Evolutionary conservation across 1,140 invertebrate genomes (phyloP).

Genomic region (Ditylenchus dipsaci): DNA sequence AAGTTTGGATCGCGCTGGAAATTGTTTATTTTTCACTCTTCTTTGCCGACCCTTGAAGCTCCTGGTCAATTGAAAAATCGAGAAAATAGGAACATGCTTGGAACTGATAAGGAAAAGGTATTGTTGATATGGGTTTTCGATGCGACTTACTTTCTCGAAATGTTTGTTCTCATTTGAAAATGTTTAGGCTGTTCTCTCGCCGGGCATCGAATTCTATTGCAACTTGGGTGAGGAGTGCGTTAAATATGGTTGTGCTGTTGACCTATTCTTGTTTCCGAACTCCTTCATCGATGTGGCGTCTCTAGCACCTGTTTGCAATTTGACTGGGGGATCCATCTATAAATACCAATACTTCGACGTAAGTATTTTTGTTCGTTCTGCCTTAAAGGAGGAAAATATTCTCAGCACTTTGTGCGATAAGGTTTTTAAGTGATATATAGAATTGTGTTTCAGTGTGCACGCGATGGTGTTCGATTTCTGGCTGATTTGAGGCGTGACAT

Average conservation of each 20-base stretch:
- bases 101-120: conserved; percentile 81
- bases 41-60: conserved; percentile 83
- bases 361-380: no score
- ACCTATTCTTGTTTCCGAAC: conserved; percentile 91
- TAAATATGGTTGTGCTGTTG: conserved; percentile 77
- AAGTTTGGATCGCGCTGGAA: conserved; percentile 83
- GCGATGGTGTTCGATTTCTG: conserved; percentile 81
- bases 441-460: conserved; percentile 69
- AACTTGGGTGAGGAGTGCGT: conserved; percentile 87
- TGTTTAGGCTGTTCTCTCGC: conserved; percentile 65
- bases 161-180: no score
- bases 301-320: conserved; percentile 79
- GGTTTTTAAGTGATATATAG: no score
- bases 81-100: conserved; percentile 89
- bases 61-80: conserved; percentile 91
- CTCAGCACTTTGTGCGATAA: no score
- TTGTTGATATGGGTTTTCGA: no score
- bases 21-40: conserved; percentile 93
- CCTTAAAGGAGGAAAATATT: no score
- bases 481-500: conserved; percentile 78
- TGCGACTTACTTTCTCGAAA: no score
- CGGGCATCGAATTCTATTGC: conserved; percentile 83
- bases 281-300: conserved; percentile 89
- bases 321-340: conserved; percentile 88
- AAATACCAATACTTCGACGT: conserved; percentile 96